Conservation (phyloP, 2,797 vertebrate genomes). For the Argentina silus region DNA sequence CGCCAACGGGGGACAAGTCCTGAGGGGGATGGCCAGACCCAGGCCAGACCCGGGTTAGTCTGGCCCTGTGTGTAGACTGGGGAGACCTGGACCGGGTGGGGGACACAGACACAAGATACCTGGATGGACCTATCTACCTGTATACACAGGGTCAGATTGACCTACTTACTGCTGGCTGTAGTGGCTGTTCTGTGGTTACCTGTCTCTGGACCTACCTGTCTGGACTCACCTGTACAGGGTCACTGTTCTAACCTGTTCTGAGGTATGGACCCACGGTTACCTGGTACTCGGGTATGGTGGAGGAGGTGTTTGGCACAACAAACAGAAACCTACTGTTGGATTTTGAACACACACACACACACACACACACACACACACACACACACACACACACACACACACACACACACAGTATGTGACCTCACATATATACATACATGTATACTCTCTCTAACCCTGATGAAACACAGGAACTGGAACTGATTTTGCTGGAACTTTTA, state of each 20-base stretch:
- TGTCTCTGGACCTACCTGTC: neutral
- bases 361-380: neutral
- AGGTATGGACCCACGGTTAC: neutral
- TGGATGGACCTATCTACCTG: neutral
- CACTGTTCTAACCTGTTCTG: neutral
- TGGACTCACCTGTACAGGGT: neutral
- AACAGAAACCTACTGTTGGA: no score
- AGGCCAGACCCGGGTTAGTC: neutral
- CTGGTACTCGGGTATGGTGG: neutral
- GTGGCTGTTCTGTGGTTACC: no score
- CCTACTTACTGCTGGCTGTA: no score
- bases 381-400: neutral
- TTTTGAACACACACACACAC: neutral
- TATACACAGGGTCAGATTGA: neutral
- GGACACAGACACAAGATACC: neutral
- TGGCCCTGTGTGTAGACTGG: neutral
- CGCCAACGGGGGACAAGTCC: slow-evolving; percentile 86
- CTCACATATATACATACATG: neutral
- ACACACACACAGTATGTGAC: neutral
- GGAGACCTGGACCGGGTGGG: neutral
- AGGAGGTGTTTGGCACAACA: neutral
- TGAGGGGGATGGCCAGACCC: slow-evolving; percentile 67
- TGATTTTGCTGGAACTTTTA: slow-evolving; percentile 5
- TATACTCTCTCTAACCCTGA: neutral
- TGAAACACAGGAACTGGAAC: neutral